Conservation (phyloP, 2,888 invertebrate species). For the Orgyia antiqua region DNA sequence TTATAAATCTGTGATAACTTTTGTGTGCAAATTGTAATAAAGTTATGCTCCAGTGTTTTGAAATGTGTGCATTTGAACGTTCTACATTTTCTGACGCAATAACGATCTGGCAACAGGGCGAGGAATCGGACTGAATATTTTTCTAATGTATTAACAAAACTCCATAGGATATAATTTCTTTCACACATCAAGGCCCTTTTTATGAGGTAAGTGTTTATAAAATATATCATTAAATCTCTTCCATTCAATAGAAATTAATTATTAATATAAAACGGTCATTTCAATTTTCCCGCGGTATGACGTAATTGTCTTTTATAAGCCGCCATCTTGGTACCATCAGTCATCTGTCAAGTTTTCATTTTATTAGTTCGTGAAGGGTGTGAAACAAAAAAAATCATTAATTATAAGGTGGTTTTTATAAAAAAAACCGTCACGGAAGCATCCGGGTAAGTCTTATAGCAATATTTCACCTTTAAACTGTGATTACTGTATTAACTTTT, state of each 20-base stretch:
- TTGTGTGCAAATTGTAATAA: constrained; percentile 28
- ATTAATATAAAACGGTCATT: constrained; percentile 35
- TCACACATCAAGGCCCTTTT: constrained; percentile 37
- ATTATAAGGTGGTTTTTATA: constrained; percentile 50
- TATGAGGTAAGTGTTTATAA: constrained; percentile 71
- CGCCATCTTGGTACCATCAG: constrained; percentile 63
- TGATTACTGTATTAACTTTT: constrained; percentile 14
- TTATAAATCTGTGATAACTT: constrained; percentile 21
- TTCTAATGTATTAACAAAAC: constrained; percentile 57
- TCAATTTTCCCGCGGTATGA: constrained; percentile 67
- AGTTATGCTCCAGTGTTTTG: constrained; percentile 61
- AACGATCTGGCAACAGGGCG: constrained; percentile 72
- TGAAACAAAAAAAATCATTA: constrained; percentile 44
- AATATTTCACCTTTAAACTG: constrained; percentile 18
- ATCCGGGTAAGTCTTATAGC: constrained; percentile 64
- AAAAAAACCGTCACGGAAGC: constrained; percentile 62
- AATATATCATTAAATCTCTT: constrained; percentile 7
- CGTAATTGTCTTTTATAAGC: constrained; percentile 49
- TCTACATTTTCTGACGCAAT: constrained; percentile 71
- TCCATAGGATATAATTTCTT: constrained; percentile 38
- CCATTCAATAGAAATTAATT: constrained; percentile 4
- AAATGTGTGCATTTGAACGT: constrained; percentile 66
- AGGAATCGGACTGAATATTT: constrained; percentile 55
- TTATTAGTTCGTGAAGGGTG: constrained; percentile 50
- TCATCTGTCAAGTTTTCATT: constrained; percentile 57